Evolutionary conservation across 2,888 invertebrate species (phyloP), one percentile per base, ranked within the genome.

Genomic region (Pseudococcus longispinus): DNA sequence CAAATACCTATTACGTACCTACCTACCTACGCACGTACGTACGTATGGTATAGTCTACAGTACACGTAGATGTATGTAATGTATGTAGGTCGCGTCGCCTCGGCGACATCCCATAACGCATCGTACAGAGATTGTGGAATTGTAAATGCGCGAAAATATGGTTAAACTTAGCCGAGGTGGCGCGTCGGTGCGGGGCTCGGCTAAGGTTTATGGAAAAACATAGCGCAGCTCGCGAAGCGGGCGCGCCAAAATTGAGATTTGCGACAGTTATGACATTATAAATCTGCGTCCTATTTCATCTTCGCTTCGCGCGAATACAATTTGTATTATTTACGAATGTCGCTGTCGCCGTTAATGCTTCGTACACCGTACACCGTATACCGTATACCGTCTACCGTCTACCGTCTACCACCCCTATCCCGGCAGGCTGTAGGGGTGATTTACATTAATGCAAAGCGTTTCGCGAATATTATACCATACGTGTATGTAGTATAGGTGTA

Each of bases 241-340:
- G 51, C 51, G 51, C 51, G n/a, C 23, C 65, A 26, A 65, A 65
- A 26, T 26, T 23, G 23, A 15, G 65, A 65, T 65, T 65, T 65
- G 65, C 65, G 65, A 65, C 65, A 65, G 65, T 65, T 65, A 65
- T 65, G 65, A 65, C 26, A 23, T 65, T 65, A 6, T 65, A 65
- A 65, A 65, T 65, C 23, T 26, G n/a, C 51, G 26, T 65, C 11
- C 26, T 26, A 65, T 65, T 65, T 65, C 65, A 65, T 65, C 65
- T 18, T 60, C 37, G 15, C 44, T 46, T 13, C 1, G 44, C 26
- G 65, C 65, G 26, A 26, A 65, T 26, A 65, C 65, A 65, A 65
- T 65, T 65, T 65, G 23, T 65, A 65, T 65, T 65, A 65, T 65
- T 65, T 65, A 65, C 26, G 65, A 65, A 65, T 65, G 65, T 65